These are phyloP conservation scores for Python bivittatus DNA, from an alignment of 2,113 vertebrate species.

Conservation along the genomic window DNA sequence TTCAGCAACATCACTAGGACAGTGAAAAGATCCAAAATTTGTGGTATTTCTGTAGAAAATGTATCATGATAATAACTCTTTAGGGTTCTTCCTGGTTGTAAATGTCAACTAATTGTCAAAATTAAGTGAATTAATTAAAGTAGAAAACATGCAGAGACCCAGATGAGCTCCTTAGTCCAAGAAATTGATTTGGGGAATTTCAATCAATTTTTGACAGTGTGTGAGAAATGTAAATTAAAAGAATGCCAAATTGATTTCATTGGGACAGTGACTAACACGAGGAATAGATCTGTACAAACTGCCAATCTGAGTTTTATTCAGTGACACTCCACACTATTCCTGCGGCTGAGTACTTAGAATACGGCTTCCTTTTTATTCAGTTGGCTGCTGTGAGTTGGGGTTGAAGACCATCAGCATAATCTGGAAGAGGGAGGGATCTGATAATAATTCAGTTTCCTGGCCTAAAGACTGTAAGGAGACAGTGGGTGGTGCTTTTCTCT, in stretches of 20 bases:
- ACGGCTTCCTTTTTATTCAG: background rate
- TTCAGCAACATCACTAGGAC: background rate
- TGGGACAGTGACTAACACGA: background rate
- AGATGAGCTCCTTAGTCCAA: conserved; percentile 11
- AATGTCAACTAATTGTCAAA: conserved; percentile 21
- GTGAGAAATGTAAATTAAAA: conserved; percentile 14
- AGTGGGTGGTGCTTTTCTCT: background rate
- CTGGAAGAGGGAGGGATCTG: background rate
- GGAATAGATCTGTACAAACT: background rate
- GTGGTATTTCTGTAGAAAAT: background rate
- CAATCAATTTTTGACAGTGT: conserved; percentile 19
- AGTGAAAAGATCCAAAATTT: background rate
- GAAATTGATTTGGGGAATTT: background rate
- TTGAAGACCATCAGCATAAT: background rate
- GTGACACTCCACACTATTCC: background rate
- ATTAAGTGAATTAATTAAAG: conserved; percentile 19
- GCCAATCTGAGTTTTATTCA: background rate
- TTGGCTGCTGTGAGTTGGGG: background rate
- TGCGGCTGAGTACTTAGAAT: background rate
- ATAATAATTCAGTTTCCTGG: background rate
- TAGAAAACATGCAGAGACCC: background rate
- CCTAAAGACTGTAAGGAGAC: background rate
- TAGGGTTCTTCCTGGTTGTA: background rate
- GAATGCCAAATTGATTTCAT: background rate
- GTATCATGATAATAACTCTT: background rate